Evolutionary conservation across 2,797 vertebrate genomes (phyloP).

Genomic region (Pelochelys cantorii): DNA sequence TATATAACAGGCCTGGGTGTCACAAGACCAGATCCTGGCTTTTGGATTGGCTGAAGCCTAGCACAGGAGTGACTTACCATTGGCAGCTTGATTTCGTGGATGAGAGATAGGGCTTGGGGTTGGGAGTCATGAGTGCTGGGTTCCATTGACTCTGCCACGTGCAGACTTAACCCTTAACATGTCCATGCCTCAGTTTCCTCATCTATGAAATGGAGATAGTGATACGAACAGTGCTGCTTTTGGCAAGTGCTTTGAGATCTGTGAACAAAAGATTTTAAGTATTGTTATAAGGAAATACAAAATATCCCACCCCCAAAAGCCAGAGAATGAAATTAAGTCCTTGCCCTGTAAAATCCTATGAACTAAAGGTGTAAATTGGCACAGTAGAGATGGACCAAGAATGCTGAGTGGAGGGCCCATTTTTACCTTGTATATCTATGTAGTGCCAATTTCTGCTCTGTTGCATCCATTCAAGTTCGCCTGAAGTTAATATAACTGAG

Average conservation of each 20-base stretch:
- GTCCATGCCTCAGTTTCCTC: background rate
- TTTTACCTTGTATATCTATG: background rate
- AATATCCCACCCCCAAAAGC: background rate
- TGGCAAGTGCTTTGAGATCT: background rate
- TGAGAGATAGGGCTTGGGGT: background rate
- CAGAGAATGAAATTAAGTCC: background rate
- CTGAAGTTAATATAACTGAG: background rate
- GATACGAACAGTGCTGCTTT: background rate
- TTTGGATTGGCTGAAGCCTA: background rate
- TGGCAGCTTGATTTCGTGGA: background rate
- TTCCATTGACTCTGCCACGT: background rate
- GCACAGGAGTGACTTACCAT: background rate
- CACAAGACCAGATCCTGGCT: background rate
- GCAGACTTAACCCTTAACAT: fast-evolving
- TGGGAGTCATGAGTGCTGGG: background rate
- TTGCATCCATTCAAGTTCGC: background rate
- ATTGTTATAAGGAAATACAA: background rate
- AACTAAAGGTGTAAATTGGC: fast-evolving
- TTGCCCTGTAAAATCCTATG: background rate
- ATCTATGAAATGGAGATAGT: background rate
- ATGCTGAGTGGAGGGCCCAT: fast-evolving
- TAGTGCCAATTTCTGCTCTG: background rate
- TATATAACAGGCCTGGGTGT: background rate
- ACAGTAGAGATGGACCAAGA: fast-evolving
- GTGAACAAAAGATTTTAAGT: background rate